phyloP scores from a whole-genome alignment of 2,113 vertebrate genomes.

The Semnornis frantzii region DNA sequence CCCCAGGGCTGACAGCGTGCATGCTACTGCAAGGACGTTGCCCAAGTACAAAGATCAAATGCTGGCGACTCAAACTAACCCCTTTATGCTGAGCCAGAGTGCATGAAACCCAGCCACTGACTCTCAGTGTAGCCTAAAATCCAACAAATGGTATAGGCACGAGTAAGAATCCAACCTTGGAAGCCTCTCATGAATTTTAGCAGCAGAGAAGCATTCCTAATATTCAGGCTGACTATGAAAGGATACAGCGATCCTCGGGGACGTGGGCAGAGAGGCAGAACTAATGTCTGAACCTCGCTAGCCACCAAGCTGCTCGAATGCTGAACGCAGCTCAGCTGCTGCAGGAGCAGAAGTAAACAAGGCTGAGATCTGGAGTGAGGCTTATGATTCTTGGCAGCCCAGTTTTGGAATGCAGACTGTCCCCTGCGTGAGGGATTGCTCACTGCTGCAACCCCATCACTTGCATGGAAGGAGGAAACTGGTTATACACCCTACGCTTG shows the following conservation, averaged over 20 bases:
- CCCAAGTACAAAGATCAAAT: not conserved
- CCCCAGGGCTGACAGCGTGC: accelerated
- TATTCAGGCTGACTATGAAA: not conserved
- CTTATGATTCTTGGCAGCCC: not conserved
- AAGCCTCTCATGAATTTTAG: not conserved
- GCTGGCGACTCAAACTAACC: not conserved
- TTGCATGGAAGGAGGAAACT: not conserved
- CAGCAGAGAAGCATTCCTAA: not conserved
- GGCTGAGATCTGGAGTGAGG: not conserved
- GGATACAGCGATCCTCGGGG: not conserved
- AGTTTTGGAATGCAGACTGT: accelerated
- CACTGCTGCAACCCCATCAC: accelerated
- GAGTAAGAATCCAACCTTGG: not conserved
- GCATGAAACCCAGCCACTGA: not conserved
- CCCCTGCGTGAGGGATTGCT: not conserved
- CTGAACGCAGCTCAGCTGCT: not conserved
- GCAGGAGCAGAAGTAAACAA: not conserved
- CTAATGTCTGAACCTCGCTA: accelerated
- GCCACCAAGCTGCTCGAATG: accelerated
- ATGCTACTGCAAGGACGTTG: accelerated
- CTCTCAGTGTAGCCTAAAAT: not conserved
- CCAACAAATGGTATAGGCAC: not conserved
- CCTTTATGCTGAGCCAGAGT: not conserved
- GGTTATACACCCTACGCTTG: accelerated
- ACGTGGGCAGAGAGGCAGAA: not conserved